Percentiles rank a stretch among this genome's conserved stretches.
phyloP scores from a whole-genome alignment of 2,797 vertebrate species.

The Pseudotriccus pelzelni region DNA sequence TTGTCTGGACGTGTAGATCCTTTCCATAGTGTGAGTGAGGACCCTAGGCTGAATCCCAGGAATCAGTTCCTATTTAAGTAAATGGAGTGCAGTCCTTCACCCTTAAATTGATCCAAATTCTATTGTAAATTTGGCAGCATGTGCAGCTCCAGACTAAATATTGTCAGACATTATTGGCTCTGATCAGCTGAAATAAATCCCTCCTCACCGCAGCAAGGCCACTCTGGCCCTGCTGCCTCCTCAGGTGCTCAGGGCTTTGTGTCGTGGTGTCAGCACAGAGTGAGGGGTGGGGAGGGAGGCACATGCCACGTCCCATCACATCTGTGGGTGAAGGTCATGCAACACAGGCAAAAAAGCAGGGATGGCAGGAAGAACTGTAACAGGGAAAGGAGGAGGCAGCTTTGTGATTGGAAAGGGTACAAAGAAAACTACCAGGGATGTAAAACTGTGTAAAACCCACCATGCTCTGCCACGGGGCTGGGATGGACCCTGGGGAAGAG shows the following conservation, averaged over 20 bases:
- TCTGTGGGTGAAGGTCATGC: neutral
- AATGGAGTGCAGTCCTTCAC: neutral
- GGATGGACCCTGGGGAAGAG: neutral
- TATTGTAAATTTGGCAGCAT: neutral
- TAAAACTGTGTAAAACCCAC: neutral
- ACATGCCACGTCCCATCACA: accelerated
- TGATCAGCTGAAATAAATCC: neutral
- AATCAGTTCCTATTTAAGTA: neutral
- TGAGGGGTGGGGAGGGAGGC: neutral
- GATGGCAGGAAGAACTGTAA: neutral
- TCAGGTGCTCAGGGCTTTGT: neutral
- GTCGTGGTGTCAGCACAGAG: accelerated
- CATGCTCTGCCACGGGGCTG: neutral
- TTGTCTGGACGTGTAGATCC: neutral
- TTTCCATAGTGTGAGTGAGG: neutral
- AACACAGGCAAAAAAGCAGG: neutral
- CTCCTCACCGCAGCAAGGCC: neutral
- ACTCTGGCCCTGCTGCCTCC: neutral
- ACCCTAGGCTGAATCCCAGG: neutral
- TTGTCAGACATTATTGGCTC: neutral
- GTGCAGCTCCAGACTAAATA: neutral
- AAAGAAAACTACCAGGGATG: accelerated
- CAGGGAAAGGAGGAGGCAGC: neutral
- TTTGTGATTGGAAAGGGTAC: neutral
- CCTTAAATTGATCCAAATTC: neutral